Conservation (phyloP, 1,140 invertebrate species). For the Cherax quadricarinatus region DNA sequence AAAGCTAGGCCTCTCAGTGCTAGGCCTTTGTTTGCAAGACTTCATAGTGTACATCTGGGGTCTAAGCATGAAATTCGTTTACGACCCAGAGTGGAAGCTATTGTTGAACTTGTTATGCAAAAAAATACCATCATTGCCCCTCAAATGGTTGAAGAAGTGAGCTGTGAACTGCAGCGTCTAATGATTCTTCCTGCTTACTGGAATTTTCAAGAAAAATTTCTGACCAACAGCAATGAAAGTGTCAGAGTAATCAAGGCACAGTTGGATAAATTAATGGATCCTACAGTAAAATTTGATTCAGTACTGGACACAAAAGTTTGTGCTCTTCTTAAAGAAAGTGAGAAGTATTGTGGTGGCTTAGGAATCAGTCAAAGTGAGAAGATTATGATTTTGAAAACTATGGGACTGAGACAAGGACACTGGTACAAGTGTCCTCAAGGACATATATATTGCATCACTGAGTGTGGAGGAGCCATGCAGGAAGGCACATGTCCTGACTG, state of each 20-base stretch:
- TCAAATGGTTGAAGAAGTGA: constrained; percentile 73
- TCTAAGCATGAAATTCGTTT: not conserved
- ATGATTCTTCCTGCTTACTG: constrained; percentile 41
- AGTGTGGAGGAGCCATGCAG: constrained; percentile 82
- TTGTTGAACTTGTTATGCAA: constrained; percentile 32
- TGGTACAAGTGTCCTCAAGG: constrained; percentile 88
- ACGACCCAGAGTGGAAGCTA: not conserved
- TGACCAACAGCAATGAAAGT: not conserved
- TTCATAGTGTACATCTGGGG: no score
- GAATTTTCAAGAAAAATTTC: constrained; percentile 12
- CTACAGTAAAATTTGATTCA: constrained; percentile 54
- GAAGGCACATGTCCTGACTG: constrained; percentile 82
- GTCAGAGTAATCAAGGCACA: not conserved
- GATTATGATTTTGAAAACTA: constrained; percentile 81
- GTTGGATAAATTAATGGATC: constrained; percentile 53
- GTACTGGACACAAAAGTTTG: constrained; percentile 68
- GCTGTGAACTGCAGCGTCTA: constrained; percentile 41
- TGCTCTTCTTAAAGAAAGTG: constrained; percentile 69
- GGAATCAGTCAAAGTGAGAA: constrained; percentile 80
- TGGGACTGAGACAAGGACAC: constrained; percentile 80
- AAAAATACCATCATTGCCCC: not conserved
- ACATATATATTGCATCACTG: constrained; percentile 84
- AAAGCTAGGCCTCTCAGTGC: not conserved
- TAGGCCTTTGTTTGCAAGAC: not conserved
- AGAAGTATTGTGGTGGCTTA: constrained; percentile 72